Conservation (phyloP, 2,113 vertebrate genomes). For the Canis aureus region DNA sequence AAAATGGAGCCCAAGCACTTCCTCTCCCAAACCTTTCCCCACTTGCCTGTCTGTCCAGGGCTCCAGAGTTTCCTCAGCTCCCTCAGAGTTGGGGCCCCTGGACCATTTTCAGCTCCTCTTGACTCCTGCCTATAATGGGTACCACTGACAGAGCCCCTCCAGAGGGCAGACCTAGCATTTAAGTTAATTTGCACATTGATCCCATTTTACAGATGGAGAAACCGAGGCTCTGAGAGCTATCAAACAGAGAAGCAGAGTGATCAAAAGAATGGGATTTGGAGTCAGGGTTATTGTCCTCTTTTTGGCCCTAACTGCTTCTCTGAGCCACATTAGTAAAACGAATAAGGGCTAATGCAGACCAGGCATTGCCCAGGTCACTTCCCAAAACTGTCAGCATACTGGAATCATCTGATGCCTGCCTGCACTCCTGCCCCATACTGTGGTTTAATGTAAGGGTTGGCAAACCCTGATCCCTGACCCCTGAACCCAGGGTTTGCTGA, state of each 20-base stretch:
- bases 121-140: background rate
- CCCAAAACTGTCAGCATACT: background rate
- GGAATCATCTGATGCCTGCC: background rate
- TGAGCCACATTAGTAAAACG: background rate
- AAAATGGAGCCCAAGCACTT: background rate
- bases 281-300: background rate
- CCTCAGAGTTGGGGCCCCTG: background rate
- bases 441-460: background rate
- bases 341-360: fast-evolving
- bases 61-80: too few relatives aligned
- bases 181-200: background rate
- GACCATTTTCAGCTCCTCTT: background rate
- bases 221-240: background rate
- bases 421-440: fast-evolving
- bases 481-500: background rate
- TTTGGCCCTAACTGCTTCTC: background rate
- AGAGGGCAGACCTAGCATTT: background rate
- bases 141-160: background rate
- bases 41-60: background rate
- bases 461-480: background rate
- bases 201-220: background rate
- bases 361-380: background rate
- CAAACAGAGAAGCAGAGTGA: background rate
- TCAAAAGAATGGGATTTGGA: background rate
- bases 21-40: background rate